Percentiles rank a stretch among this genome's conserved stretches.
Conservation (phyloP, 2,888 invertebrate species). For the Vandiemenella viatica region DNA sequence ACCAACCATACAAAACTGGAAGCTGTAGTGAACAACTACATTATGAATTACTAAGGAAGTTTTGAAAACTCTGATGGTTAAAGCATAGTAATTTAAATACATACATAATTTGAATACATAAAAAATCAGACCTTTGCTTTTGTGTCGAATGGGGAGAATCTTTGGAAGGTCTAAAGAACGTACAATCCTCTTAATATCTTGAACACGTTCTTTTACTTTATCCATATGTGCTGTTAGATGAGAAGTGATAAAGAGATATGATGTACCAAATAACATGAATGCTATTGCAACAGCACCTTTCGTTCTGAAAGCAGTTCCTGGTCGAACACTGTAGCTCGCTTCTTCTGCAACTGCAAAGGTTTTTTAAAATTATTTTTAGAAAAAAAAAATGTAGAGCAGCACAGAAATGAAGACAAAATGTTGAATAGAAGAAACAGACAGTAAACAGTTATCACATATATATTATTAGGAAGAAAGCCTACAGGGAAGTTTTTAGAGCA, state of each 20-base stretch:
- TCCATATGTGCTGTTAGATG: constrained; percentile 83
- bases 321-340: constrained; percentile 69
- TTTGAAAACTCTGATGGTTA: no score
- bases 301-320: constrained; percentile 78
- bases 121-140: constrained; percentile 47
- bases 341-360: constrained; percentile 55
- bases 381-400: background rate
- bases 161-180: constrained; percentile 69
- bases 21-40: no score
- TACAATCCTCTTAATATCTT: constrained; percentile 72
- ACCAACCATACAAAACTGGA: no score
- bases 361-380: background rate
- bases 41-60: no score
- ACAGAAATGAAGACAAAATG: background rate
- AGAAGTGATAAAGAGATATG: constrained; percentile 86
- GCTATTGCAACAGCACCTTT: constrained; percentile 92
- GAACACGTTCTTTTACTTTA: constrained; percentile 69
- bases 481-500: no score
- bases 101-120: no score
- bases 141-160: constrained; percentile 59
- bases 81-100: no score
- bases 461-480: no score
- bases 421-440: no score
- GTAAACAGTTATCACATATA: background rate
- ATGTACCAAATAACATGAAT: constrained; percentile 87